These are phyloP conservation scores for Tapera naevia DNA, from an alignment of 2,797 vertebrate species.

Conservation along the genomic window DNA sequence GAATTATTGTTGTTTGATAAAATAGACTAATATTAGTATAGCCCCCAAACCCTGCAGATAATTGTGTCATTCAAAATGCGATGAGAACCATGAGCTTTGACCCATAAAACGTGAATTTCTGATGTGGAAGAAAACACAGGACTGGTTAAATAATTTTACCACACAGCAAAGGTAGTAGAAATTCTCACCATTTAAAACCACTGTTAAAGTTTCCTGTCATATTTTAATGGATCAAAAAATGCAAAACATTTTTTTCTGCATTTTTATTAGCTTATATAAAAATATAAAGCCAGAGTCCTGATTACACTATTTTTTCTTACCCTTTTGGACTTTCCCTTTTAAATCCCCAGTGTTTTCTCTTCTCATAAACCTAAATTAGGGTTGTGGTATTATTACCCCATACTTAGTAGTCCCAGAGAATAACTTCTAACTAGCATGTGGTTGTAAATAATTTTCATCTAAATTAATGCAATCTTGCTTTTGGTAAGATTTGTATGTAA, in stretches of 20 bases:
- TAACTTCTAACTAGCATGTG: background rate
- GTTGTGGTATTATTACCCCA: background rate
- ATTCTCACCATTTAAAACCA: background rate
- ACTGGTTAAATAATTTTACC: background rate
- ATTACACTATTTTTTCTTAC: background rate
- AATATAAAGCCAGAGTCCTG: background rate
- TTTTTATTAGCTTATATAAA: conserved; percentile 40
- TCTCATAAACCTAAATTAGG: conserved; percentile 33
- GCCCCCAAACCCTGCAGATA: background rate
- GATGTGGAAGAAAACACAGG: background rate
- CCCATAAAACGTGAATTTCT: background rate
- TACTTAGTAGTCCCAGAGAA: conserved; percentile 7
- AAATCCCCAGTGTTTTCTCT: conserved; percentile 7
- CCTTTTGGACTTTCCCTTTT: conserved; percentile 22
- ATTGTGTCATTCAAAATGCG: background rate
- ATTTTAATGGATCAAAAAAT: background rate
- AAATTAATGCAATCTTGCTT: conserved; percentile 10
- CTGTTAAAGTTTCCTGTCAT: background rate
- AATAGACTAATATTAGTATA: background rate
- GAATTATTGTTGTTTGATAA: background rate
- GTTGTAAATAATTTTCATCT: background rate
- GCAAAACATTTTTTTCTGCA: background rate
- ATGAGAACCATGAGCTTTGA: background rate
- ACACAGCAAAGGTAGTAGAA: background rate
- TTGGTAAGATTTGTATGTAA: background rate